These are phyloP conservation scores for Augiades crinisus DNA, from an alignment of 2,888 invertebrate species.

Conservation along the genomic window DNA sequence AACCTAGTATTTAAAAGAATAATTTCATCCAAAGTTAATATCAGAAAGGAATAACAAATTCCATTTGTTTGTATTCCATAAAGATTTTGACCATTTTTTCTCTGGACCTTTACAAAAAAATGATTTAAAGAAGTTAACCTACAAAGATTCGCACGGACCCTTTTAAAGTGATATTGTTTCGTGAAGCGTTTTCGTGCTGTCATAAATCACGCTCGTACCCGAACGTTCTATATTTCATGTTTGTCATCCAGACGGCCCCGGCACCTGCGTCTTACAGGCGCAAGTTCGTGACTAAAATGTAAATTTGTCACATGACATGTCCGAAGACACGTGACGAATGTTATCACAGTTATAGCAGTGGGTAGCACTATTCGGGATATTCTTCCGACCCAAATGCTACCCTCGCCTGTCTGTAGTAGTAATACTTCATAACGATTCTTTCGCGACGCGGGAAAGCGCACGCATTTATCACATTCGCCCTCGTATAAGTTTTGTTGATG, in stretches of 20 bases:
- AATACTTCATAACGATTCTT: not conserved
- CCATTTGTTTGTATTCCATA: too few relatives aligned
- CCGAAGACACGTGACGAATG: slow-evolving; percentile 51
- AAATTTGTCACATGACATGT: slow-evolving; percentile 58
- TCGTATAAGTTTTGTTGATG: too few relatives aligned
- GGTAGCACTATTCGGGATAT: too few relatives aligned
- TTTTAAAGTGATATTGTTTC: slow-evolving; percentile 41
- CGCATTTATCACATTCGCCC: not conserved
- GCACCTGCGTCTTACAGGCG: slow-evolving; percentile 50
- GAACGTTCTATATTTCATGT: slow-evolving; percentile 61
- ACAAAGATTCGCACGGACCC: not conserved
- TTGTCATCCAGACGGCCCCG: slow-evolving; percentile 39
- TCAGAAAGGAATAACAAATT: too few relatives aligned
- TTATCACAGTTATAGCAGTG: slow-evolving; percentile 49
- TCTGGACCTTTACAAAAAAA: not conserved
- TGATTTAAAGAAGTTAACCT: too few relatives aligned
- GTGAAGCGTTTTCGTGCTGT: slow-evolving; percentile 46
- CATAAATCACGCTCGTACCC: slow-evolving; percentile 58
- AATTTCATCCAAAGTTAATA: too few relatives aligned
- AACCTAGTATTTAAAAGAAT: too few relatives aligned
- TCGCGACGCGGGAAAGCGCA: not conserved
- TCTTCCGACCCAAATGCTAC: slow-evolving; percentile 41
- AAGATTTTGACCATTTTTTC: too few relatives aligned
- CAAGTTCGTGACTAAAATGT: slow-evolving; percentile 49
- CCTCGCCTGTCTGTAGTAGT: slow-evolving; percentile 24